These are phyloP conservation scores for Orchesellides sinensis DNA, from an alignment of 2,888 invertebrate species.

Conservation along the genomic window DNA sequence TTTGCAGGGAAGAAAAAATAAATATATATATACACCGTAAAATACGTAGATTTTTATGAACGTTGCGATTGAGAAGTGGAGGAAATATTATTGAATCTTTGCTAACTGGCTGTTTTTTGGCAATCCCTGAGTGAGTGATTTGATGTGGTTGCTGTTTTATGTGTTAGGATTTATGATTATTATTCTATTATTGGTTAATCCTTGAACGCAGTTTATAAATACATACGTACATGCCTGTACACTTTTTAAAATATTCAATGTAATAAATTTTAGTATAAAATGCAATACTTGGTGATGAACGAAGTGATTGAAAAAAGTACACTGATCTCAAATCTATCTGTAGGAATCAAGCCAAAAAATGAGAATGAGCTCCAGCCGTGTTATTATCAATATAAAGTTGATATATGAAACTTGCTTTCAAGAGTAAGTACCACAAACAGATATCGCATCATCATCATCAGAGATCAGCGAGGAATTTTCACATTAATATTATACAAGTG, in stretches of 20 bases:
- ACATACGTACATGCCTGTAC: no score
- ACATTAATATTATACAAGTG: constrained; percentile 11
- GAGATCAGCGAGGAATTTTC: constrained; percentile 14
- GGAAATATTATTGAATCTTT: neutral
- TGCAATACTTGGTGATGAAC: constrained; percentile 16
- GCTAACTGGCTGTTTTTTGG: neutral
- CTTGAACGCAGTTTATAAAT: no score
- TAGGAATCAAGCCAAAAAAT: constrained; percentile 32
- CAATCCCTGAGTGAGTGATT: constrained; percentile 15
- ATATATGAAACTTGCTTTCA: neutral
- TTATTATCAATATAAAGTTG: constrained; percentile 38
- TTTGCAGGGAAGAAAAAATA: neutral
- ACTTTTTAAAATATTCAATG: no score
- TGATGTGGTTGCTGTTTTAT: neutral
- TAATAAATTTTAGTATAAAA: neutral
- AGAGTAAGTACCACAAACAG: neutral
- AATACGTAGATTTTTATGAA: constrained; percentile 1
- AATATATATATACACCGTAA: neutral
- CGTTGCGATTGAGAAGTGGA: neutral
- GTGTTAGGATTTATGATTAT: neutral
- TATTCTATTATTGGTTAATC: neutral
- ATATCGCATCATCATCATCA: neutral
- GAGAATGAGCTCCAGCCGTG: constrained; percentile 16
- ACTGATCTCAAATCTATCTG: constrained; percentile 13
- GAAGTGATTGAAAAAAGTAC: constrained; percentile 26